These are phyloP conservation scores for Athalia rosae DNA, from an alignment of 2,888 invertebrate species.

Conservation along the genomic window DNA sequence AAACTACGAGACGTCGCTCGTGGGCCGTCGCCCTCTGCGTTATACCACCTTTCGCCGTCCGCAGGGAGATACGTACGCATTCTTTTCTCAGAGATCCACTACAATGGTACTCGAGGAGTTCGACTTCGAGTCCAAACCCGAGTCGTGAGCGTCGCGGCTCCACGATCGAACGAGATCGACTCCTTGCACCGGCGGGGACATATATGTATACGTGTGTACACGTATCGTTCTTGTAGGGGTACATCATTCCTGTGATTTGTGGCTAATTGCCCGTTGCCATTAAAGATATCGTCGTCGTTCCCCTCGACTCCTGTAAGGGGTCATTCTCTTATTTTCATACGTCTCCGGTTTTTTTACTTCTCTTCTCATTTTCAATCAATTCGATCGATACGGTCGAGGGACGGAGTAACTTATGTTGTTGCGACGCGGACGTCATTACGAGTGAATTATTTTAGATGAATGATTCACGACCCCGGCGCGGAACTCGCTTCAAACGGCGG, in stretches of 20 bases:
- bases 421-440: neutral
- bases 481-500: neutral
- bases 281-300: slow-evolving; percentile 29
- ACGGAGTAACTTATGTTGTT: neutral
- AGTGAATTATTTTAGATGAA: neutral
- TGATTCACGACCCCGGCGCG: neutral
- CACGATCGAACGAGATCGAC: slow-evolving; percentile 4
- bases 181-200: slow-evolving; percentile 1
- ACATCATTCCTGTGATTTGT: slow-evolving; percentile 42
- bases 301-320: neutral
- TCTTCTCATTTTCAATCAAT: neutral
- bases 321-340: neutral
- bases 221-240: neutral
- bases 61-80: slow-evolving; percentile 2
- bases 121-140: too few relatives aligned
- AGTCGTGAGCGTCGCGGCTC: neutral
- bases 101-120: slow-evolving; percentile 23
- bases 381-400: neutral
- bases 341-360: neutral
- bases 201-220: slow-evolving; percentile 29
- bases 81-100: slow-evolving; percentile 24
- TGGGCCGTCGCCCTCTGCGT: slow-evolving; percentile 21
- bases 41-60: neutral
- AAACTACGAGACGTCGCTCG: neutral
- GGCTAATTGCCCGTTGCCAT: slow-evolving; percentile 41